These are phyloP conservation scores for Fistularia tabacaria DNA, from an alignment of 2,797 vertebrate genomes.

Conservation along the genomic window DNA sequence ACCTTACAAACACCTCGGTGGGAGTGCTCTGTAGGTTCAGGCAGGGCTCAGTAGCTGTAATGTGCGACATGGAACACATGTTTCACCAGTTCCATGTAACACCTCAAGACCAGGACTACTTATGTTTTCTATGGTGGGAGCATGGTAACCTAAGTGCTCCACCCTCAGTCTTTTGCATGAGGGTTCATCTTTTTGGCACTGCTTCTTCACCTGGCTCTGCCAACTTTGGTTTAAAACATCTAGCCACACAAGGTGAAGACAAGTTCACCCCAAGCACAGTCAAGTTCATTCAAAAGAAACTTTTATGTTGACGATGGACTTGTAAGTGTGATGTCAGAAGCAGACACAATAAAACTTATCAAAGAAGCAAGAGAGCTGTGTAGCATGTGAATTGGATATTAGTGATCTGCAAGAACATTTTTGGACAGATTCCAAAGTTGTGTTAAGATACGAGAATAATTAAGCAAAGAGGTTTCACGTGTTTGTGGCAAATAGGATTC, in stretches of 20 bases:
- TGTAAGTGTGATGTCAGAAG: neutral
- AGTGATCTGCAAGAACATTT: too few relatives aligned
- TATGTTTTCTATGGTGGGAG: slow-evolving; percentile 3
- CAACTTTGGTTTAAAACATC: neutral
- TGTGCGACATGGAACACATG: slow-evolving; percentile 1
- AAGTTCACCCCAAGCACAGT: neutral
- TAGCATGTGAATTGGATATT: too few relatives aligned
- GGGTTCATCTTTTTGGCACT: neutral
- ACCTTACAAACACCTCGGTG: neutral
- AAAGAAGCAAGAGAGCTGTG: slow-evolving; percentile 9
- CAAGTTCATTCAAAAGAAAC: neutral
- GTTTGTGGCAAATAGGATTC: slow-evolving; percentile 12
- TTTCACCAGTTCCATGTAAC: neutral
- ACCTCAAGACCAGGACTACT: neutral
- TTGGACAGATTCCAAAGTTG: too few relatives aligned
- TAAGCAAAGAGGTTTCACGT: too few relatives aligned
- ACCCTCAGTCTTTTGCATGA: neutral
- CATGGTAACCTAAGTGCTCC: neutral
- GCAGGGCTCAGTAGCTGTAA: neutral
- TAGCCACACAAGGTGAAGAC: neutral
- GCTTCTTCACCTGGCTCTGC: neutral
- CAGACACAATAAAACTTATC: neutral
- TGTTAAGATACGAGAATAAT: too few relatives aligned
- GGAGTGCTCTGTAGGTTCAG: neutral
- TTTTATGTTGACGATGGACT: slow-evolving; percentile 3